phyloP scores from a whole-genome alignment of 2,113 vertebrate species.

The Corythornis cristatus region DNA sequence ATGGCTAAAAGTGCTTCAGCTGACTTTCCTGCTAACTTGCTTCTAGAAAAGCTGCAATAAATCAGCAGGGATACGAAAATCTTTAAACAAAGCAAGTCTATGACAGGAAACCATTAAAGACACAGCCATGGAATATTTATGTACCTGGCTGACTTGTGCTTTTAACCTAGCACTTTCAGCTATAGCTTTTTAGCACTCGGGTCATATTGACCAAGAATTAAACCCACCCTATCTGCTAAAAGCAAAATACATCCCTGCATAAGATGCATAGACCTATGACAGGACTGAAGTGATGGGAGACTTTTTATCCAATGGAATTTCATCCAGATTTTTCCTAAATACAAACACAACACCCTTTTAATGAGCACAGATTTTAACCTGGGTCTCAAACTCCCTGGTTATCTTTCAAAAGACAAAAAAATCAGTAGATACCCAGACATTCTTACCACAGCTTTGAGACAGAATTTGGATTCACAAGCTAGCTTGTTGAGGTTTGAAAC shows the following conservation, averaged over 20 bases:
- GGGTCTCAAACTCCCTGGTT: background rate
- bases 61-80: slow-evolving; percentile 80
- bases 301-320: background rate
- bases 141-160: slow-evolving; percentile 5
- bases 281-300: background rate
- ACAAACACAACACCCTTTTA: background rate
- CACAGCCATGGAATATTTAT: slow-evolving; percentile 1
- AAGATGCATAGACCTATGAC: background rate
- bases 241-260: background rate
- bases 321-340: background rate
- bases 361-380: background rate
- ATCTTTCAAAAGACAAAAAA: background rate
- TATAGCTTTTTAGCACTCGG: slow-evolving; percentile 17
- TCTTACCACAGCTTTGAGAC: background rate
- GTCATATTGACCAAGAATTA: background rate
- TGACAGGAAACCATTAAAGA: slow-evolving; percentile 36
- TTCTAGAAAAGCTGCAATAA: slow-evolving; percentile 71
- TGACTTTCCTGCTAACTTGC: slow-evolving; percentile 69
- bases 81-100: slow-evolving; percentile 63
- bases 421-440: background rate
- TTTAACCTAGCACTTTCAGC: slow-evolving; percentile 42
- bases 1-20: slow-evolving; percentile 80
- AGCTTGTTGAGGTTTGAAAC: background rate
- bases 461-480: background rate
- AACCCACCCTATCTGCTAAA: background rate